Evolutionary conservation across 2,888 invertebrate species (phyloP).

Genomic region (Phortica okadai): DNA sequence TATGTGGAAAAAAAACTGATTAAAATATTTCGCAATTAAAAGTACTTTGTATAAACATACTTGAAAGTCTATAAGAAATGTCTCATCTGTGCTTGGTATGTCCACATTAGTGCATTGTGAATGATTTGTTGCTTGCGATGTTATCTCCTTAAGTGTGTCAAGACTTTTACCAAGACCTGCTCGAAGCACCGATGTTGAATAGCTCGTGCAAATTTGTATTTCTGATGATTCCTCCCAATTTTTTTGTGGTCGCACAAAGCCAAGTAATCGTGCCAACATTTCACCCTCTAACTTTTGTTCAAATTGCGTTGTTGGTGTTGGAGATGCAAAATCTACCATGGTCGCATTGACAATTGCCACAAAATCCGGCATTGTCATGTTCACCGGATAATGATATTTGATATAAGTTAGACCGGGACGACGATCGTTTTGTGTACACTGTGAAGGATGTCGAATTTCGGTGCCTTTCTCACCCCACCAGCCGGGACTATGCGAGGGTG

Average conservation of each 20-base stretch:
- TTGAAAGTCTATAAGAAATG: conserved; percentile 83
- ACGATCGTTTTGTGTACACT: conserved; percentile 87
- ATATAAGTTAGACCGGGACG: conserved; percentile 93
- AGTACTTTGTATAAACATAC: conserved; percentile 72
- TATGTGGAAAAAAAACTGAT: conserved; percentile 60
- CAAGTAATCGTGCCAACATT: conserved; percentile 85
- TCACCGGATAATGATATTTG: conserved; percentile 91
- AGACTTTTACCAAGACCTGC: conserved; percentile 77
- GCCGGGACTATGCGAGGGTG: conserved; percentile 87
- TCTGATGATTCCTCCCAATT: conserved; percentile 87
- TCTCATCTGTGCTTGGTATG: conserved; percentile 82
- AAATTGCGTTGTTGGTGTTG: conserved; percentile 82
- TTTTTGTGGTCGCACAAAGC: conserved; percentile 88
- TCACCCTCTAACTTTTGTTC: conserved; percentile 84
- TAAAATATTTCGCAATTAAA: not conserved
- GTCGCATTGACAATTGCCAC: conserved; percentile 92
- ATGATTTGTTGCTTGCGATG: conserved; percentile 83
- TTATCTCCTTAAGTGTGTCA: conserved; percentile 78
- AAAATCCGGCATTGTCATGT: conserved; percentile 91
- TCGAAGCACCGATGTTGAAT: conserved; percentile 83
- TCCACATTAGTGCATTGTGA: conserved; percentile 83
- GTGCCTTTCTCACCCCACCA: conserved; percentile 94
- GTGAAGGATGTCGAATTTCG: conserved; percentile 84
- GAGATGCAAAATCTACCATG: conserved; percentile 86
- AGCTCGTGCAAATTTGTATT: conserved; percentile 87